Conservation (phyloP, 2,888 invertebrate species). For the Agrotis clavis region DNA sequence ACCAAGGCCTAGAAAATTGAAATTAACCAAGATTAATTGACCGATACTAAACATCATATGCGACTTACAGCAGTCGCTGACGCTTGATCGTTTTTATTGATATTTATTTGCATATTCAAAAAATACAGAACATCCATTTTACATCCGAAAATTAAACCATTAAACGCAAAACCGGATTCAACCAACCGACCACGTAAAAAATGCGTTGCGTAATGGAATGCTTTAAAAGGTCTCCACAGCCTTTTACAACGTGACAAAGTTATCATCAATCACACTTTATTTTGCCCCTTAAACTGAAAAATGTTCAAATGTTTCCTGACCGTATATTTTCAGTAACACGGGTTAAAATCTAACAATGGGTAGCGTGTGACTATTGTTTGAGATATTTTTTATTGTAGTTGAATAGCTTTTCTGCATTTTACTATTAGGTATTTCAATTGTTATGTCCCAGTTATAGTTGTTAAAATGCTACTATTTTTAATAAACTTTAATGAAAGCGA, state of each 20-base stretch:
- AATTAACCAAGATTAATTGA: too few relatives aligned
- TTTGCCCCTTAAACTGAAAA: slow-evolving; percentile 46
- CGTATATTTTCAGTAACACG: slow-evolving; percentile 36
- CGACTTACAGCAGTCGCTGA: too few relatives aligned
- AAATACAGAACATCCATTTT: slow-evolving; percentile 1
- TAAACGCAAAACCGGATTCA: slow-evolving; percentile 13
- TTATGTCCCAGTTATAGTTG: too few relatives aligned
- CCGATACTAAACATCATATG: too few relatives aligned
- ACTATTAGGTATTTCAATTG: too few relatives aligned
- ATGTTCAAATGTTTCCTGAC: slow-evolving; percentile 45
- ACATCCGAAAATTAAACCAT: slow-evolving; percentile 14
- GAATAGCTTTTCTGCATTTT: too few relatives aligned
- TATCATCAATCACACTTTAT: slow-evolving; percentile 56
- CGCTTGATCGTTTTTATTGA: not conserved
- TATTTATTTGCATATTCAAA: not conserved
- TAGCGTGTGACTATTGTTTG: slow-evolving; percentile 1
- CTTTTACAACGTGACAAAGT: slow-evolving; percentile 46
- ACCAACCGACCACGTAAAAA: slow-evolving; percentile 19
- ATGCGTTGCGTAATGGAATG: slow-evolving; percentile 27
- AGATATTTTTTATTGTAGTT: not conserved
- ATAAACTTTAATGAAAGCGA: not conserved
- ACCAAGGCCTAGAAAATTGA: too few relatives aligned
- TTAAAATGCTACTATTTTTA: too few relatives aligned
- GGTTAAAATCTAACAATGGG: slow-evolving; percentile 34
- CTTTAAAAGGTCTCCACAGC: slow-evolving; percentile 33